Percentiles rank a stretch among this genome's conserved stretches.
phyloP scores from a whole-genome alignment of 2,797 vertebrate genomes.

The Pteropus rufus region DNA sequence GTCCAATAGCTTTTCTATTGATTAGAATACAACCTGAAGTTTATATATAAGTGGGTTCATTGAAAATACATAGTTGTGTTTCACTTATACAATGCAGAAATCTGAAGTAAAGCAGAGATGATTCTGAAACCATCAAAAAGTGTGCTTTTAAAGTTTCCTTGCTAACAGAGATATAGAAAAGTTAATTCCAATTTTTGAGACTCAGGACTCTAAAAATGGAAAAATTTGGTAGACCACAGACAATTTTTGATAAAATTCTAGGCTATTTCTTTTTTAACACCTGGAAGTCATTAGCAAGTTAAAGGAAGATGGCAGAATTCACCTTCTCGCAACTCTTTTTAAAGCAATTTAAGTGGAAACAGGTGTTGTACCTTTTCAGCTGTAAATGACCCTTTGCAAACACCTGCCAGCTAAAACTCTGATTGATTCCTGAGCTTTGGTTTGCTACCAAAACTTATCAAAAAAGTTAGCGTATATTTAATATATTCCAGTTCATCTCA shows the following conservation, averaged over 20 bases:
- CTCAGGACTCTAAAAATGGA: neutral
- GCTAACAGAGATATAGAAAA: neutral
- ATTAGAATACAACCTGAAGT: neutral
- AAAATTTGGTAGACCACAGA: neutral
- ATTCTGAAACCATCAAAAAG: neutral
- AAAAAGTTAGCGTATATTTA: conserved; percentile 15
- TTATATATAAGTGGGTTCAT: neutral
- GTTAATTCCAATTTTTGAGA: neutral
- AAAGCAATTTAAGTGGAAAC: conserved; percentile 39
- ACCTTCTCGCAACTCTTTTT: neutral
- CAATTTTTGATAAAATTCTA: neutral
- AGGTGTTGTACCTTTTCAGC: conserved; percentile 19
- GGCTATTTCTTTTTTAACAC: conserved; percentile 13
- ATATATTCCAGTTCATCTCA: neutral
- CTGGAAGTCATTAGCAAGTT: conserved; percentile 51
- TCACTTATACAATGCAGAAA: neutral
- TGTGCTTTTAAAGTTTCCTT: neutral
- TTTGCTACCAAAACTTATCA: conserved; percentile 3
- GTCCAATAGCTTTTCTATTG: neutral
- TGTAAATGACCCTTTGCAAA: conserved; percentile 63
- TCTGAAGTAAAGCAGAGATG: neutral
- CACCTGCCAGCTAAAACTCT: conserved; percentile 32
- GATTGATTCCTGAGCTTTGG: neutral
- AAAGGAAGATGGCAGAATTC: neutral
- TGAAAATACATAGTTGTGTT: neutral